Evolutionary conservation across 2,113 vertebrate genomes (phyloP), one percentile per base, ranked within the genome.

Genomic region (Syngnathoides biaculeatus): DNA sequence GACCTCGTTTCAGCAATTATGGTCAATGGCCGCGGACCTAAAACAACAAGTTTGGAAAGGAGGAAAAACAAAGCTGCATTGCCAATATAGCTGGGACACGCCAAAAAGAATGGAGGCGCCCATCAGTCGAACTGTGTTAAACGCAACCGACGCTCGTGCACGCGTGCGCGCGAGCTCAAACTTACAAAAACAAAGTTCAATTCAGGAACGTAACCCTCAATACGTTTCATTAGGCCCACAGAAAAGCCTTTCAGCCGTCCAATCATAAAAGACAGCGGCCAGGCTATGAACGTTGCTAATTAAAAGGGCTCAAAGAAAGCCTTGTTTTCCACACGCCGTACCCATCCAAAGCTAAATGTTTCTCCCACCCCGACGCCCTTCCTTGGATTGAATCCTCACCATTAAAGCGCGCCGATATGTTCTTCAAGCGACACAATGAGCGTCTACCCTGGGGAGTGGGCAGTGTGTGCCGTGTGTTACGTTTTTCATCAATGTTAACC

Each of bases 281-380:
- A 89, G 84, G 80, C 86, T 88, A 86, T 82, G 83, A 89, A 87
- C 81, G 78, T 88, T 87, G 84, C 83, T 89, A 89, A 90, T 89
- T 86, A 90, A 88, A 90, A 81, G 48, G 48, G 75, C 76, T 88
- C 83, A 90, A 91, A 88, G 86, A 88, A 88, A 87, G 82, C 80
- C 79, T 88, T 90, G 86, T 90, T 88, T 89, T 85, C 79, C 84
- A 80, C 67, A 84, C 70, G 52, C 68, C 81, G 80, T 82, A 80
- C 71, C 82, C 76, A 75, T 89, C 86, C 84, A 87, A 84, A 86
- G 84, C 88, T 68, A 43, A 42, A 77, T 75, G 87, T 85, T 82
- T 84, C 76, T 74, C 75, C 75, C 73, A 73, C 22, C 24, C 12
- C n/a, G 4, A 71, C 0, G 19, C 15, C 83, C 87, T 88, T 71